Evolutionary conservation across 37 sponge, comb jelly and placozoan species (phyloP), one percentile per base, ranked within the genome.

Genomic region (Haliclona indistincta): DNA sequence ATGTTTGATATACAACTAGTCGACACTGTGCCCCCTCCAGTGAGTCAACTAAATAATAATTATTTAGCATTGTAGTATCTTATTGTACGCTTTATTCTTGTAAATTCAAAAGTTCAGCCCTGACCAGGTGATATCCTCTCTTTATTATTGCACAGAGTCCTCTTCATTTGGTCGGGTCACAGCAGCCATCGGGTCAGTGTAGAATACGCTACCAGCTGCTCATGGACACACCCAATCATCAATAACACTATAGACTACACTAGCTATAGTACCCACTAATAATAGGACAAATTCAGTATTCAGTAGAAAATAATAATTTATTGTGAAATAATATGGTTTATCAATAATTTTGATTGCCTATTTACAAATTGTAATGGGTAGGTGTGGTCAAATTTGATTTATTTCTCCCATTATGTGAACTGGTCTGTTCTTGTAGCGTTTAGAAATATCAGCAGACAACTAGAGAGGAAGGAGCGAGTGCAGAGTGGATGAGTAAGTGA

Each of bases 341-440:
- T 30, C 29, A 29, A 56, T 30, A 56, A 2, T 51, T 70, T 30
- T 2, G 25, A 29, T 29, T 56, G 3, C 2, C 29, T 3, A 8
- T 4, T 4, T 56, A 4, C 5, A 29, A 30, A 30, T 29, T 2
- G 29, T 8, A 3, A 2, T 56, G 5, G 3, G 58, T 56, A 30
- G 58, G 29, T 29, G 29, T 8, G 58, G 58, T 64, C 28, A 85
- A n/a, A 91, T 78, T 38, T 63, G 61, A 63, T 85, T 93, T 42
- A 93, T 93, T 64, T 93, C 94, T 76, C 94, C 94, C 73, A 93
- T 93, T 25, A 93, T 88, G 64, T 93, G 84, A 29, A 93, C 94
- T 29, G 28, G 36, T 2, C 94, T 61, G 47, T 85, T 81, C 49
- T 74, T 84, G 58, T 93, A 93, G 19, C 53, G 78, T 20, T 70